phyloP scores from a whole-genome alignment of 92 coral and sea anemone genomes.

The Epizoanthus stellaris region DNA sequence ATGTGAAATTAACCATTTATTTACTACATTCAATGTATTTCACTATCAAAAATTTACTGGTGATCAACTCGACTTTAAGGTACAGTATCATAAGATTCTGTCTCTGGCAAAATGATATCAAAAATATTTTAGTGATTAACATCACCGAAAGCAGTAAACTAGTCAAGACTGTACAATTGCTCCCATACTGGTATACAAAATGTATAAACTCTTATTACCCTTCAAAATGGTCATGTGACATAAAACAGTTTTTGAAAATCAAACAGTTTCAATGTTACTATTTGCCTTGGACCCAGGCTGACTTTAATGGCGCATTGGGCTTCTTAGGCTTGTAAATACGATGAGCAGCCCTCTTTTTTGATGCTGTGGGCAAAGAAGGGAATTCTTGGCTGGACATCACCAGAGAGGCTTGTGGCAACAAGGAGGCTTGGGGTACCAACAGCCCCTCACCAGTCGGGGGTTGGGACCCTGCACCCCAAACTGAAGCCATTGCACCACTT shows the following conservation, averaged over 20 bases:
- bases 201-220: not conserved
- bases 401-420: not conserved
- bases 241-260: not conserved
- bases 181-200: not conserved
- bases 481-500: not conserved
- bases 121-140: no score
- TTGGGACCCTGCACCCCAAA: constrained; percentile 8
- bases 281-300: constrained; percentile 92
- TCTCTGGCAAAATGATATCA: no score
- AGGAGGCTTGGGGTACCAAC: not conserved
- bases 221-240: not conserved
- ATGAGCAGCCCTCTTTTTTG: constrained; percentile 45
- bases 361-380: constrained; percentile 75
- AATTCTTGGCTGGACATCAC: constrained; percentile 64
- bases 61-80: no score
- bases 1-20: no score
- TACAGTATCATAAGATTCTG: no score
- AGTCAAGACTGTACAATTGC: not conserved
- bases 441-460: not conserved
- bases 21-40: no score
- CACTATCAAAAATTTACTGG: no score
- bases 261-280: not conserved
- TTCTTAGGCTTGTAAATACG: constrained; percentile 52
- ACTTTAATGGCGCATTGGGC: constrained; percentile 61
- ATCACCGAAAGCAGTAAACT: not conserved